Conservation (phyloP, 2,888 invertebrate genomes). For the Mermis nigrescens region DNA sequence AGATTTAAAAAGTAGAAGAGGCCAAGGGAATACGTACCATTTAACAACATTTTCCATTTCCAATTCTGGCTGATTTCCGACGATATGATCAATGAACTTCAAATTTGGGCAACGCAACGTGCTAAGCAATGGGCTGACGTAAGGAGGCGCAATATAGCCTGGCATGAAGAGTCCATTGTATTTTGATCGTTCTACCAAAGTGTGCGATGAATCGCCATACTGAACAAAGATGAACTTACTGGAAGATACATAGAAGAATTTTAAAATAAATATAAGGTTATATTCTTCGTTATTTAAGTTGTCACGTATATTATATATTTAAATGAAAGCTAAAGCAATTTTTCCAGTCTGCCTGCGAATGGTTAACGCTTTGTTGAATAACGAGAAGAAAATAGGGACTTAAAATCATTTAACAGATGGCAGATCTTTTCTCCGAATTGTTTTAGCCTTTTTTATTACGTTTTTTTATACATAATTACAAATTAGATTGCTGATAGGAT, state of each 20-base stretch:
- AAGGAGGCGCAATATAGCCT: slow-evolving; percentile 43
- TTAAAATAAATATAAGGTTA: neutral
- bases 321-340: no score
- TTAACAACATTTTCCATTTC: slow-evolving; percentile 69
- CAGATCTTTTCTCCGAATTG: no score
- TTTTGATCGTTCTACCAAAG: slow-evolving; percentile 62
- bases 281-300: neutral
- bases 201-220: slow-evolving; percentile 93
- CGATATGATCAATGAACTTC: slow-evolving; percentile 83
- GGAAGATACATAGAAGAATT: neutral
- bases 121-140: slow-evolving; percentile 24
- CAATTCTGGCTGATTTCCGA: slow-evolving; percentile 84
- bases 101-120: slow-evolving; percentile 36
- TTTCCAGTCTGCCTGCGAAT: no score
- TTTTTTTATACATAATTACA: no score
- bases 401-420: no score
- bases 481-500: no score
- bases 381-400: no score
- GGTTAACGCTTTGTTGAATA: no score
- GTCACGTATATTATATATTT: no score
- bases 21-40: slow-evolving; percentile 47
- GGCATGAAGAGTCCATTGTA: slow-evolving; percentile 74
- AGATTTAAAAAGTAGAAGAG: no score
- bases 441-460: no score
- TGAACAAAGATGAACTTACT: slow-evolving; percentile 38